Conservation (phyloP, 1,140 invertebrate genomes). For the Yoshiicerus persimilis region DNA sequence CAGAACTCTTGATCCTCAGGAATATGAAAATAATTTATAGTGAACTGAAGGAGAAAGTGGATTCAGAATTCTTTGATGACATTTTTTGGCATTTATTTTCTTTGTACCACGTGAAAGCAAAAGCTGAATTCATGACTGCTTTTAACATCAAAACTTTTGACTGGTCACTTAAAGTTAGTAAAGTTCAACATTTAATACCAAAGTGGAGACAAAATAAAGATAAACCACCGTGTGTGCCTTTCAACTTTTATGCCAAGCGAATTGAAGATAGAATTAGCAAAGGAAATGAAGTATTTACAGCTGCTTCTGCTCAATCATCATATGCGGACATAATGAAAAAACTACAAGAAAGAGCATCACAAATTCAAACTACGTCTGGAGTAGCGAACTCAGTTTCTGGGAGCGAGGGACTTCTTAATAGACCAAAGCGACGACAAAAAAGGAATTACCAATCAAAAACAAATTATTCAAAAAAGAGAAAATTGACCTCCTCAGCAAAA, state of each 20-base stretch:
- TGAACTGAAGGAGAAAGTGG: neutral
- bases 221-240: too few relatives aligned
- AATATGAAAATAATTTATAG: neutral
- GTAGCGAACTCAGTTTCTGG: too few relatives aligned
- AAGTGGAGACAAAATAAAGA: neutral
- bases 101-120: neutral
- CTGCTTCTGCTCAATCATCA: neutral
- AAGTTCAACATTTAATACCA: neutral
- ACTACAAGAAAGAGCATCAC: too few relatives aligned
- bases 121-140: neutral
- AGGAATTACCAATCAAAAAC: neutral
- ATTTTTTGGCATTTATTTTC: neutral
- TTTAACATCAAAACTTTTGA: neutral
- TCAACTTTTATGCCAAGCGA: too few relatives aligned
- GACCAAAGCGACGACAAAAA: neutral
- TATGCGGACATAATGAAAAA: too few relatives aligned
- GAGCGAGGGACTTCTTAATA: neutral
- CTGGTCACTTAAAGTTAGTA: neutral
- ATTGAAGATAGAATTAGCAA: too few relatives aligned
- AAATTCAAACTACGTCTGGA: neutral
- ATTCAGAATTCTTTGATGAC: neutral
- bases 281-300: too few relatives aligned
- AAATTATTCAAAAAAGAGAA: neutral
- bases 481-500: too few relatives aligned
- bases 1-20: neutral